Evolutionary conservation across 2,888 invertebrate species (phyloP).

Genomic region (Graphium colonna): DNA sequence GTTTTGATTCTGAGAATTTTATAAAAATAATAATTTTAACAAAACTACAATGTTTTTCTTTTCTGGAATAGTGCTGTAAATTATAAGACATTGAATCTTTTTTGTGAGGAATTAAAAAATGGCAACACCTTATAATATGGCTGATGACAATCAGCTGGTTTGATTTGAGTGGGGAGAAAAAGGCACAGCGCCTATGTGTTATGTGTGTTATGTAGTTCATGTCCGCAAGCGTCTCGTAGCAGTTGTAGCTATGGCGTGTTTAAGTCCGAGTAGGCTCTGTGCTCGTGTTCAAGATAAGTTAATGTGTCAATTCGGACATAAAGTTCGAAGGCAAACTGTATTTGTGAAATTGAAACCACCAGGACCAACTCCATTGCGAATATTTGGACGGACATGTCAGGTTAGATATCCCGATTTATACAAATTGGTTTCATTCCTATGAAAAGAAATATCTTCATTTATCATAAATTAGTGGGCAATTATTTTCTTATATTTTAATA

Average conservation of each 20-base stretch:
- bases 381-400: constrained; percentile 77
- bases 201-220: constrained; percentile 73
- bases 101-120: constrained; percentile 7
- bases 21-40: too few species aligned
- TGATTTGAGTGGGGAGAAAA: constrained; percentile 75
- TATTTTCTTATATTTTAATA: constrained; percentile 1
- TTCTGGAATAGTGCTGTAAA: too few species aligned
- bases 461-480: not conserved
- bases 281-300: constrained; percentile 88
- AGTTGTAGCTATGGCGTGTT: constrained; percentile 91
- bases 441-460: constrained; percentile 4
- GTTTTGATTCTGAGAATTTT: too few species aligned
- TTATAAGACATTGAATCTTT: too few species aligned
- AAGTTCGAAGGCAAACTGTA: constrained; percentile 84
- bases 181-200: constrained; percentile 64
- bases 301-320: constrained; percentile 88
- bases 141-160: constrained; percentile 77
- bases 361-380: constrained; percentile 79
- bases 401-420: constrained; percentile 44
- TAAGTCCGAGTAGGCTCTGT: constrained; percentile 90
- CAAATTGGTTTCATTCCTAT: not conserved
- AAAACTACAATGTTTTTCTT: too few species aligned
- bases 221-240: constrained; percentile 82
- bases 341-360: constrained; percentile 85
- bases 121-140: constrained; percentile 47